Base-by-base conservation (phyloP, 1,140 invertebrate genomes). In the Anastrepha obliqua region DNA sequence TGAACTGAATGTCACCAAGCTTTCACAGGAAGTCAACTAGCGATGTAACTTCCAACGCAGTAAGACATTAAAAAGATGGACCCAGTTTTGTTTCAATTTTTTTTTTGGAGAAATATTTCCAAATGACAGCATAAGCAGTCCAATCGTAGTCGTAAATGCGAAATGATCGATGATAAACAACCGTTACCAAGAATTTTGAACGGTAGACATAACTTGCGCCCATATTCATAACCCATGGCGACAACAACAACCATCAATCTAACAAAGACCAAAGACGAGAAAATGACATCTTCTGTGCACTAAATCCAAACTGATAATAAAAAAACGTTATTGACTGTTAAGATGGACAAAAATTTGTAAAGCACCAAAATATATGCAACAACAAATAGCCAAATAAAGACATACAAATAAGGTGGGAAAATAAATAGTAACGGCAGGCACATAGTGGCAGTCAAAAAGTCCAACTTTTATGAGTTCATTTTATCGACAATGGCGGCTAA, bases 391-490 rank as follows among this genome's bases (percentile, higher is more conserved):
- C 1, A 74, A 8, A 51, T 5, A 42, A 74, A 64, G 17, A 58
- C 55, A 58, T 64, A 64, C 20, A 20, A 8, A 29, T 0, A 29
- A 29, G 29, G 1, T 29, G 1, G 29, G 29, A 81, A 20, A 4
- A 13, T 78, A 74, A 42, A 74, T 17, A 74, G 29, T 74, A 78
- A 55, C 47, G n/a, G 47, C 11, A 51, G 2, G 11, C 2, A 78
- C n/a, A 51, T 78, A 78, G 7, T 39, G 29, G 11, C 74, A 81
- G 74, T 8, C 74, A 11, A 51, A 55, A 81, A 55, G 74, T 74
- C 47, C n/a, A 55, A 55, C 15, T 42, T 81, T 81, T 81, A 81
- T 81, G 74, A 55, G 74, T 55, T 55, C 47, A 81, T 81, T 81
- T 55, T 55, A 81, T 81, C n/a, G 17, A 81, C 74, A 81, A 81